Evolutionary conservation across 2,888 invertebrate genomes (phyloP).

Genomic region (Lycia hirtaria): DNA sequence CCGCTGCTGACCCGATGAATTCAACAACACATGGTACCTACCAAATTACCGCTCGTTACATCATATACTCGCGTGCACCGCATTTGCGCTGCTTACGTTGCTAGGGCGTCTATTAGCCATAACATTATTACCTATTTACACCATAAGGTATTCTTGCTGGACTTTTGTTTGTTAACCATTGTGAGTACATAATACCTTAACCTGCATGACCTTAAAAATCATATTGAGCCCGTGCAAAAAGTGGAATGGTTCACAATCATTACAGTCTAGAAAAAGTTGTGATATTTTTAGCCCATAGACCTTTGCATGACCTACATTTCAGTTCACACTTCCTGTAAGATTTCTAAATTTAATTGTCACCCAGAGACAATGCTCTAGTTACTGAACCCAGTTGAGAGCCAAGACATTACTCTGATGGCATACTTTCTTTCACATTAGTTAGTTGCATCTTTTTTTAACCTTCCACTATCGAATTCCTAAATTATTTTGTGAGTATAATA

Average conservation of each 20-base stretch:
- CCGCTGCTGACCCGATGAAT: conserved; percentile 78
- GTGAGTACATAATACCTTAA: conserved; percentile 28
- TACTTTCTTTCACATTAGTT: conserved; percentile 27
- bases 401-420: conserved; percentile 31
- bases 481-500: background rate
- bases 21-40: conserved; percentile 76
- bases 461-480: background rate
- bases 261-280: conserved; percentile 21
- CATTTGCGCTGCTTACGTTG: conserved; percentile 64
- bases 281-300: conserved; percentile 60
- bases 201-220: conserved; percentile 34
- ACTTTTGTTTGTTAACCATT: conserved; percentile 45
- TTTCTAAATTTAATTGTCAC: conserved; percentile 72
- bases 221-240: conserved; percentile 26
- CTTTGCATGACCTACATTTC: conserved; percentile 74
- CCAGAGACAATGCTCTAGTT: conserved; percentile 64
- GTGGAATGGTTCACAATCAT: conserved; percentile 4
- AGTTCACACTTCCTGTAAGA: conserved; percentile 67
- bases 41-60: conserved; percentile 69
- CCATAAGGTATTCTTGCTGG: conserved; percentile 39
- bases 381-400: conserved; percentile 39
- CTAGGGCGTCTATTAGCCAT: conserved; percentile 63
- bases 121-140: conserved; percentile 54
- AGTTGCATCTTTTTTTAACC: background rate
- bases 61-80: conserved; percentile 67